Conservation (phyloP, 2,888 invertebrate species). For the Parnassius orleans region DNA sequence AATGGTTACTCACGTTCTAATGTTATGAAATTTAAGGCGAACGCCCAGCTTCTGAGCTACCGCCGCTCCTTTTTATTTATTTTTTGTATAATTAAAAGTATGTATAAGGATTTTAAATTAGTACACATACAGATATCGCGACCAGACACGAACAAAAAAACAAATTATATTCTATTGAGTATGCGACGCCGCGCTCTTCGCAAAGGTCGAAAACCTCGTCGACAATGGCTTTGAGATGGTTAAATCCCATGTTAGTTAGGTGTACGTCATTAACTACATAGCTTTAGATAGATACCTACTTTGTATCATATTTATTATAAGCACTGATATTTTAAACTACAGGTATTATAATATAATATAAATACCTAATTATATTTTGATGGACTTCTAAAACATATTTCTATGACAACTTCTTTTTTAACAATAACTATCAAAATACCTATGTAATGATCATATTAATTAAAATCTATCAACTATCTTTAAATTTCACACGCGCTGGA, state of each 20-base stretch:
- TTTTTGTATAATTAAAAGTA: too few relatives aligned
- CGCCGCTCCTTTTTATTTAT: too few relatives aligned
- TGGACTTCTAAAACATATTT: too few relatives aligned
- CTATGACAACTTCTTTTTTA: too few relatives aligned
- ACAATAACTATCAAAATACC: too few relatives aligned
- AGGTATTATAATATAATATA: background rate
- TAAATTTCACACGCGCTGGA: conserved; percentile 18
- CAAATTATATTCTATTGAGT: conserved; percentile 53
- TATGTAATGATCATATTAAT: too few relatives aligned
- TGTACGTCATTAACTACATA: conserved; percentile 12
- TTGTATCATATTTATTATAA: background rate
- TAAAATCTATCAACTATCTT: conserved; percentile 1
- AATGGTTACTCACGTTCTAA: too few relatives aligned
- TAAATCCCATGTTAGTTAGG: conserved; percentile 31
- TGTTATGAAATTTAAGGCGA: too few relatives aligned
- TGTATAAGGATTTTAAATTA: too few relatives aligned
- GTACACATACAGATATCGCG: conserved; percentile 36
- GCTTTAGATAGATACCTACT: conserved; percentile 6
- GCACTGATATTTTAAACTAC: background rate
- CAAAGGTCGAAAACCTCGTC: conserved; percentile 62
- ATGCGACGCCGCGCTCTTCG: conserved; percentile 49
- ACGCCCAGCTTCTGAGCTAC: too few relatives aligned
- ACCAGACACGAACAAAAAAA: conserved; percentile 43
- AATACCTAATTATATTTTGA: background rate
- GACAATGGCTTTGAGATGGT: conserved; percentile 57